Evolutionary conservation across 1,140 invertebrate species (phyloP).

Genomic region (Orchestia grillus): DNA sequence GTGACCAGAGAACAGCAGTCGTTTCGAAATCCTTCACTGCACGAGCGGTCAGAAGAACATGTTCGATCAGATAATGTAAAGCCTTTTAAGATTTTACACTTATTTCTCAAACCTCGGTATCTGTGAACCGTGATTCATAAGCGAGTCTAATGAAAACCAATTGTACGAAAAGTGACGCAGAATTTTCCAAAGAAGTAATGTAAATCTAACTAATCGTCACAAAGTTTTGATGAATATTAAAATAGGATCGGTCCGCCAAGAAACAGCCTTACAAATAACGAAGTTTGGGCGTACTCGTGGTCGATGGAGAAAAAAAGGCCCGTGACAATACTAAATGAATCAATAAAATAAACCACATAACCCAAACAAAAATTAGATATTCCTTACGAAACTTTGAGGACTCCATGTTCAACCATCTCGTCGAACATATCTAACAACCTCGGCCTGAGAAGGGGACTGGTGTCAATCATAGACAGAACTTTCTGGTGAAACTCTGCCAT

Average conservation of each 20-base stretch:
- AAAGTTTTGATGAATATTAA: too few relatives aligned
- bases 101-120: too few relatives aligned
- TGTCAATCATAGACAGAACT: not conserved
- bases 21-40: too few relatives aligned
- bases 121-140: too few relatives aligned
- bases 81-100: too few relatives aligned
- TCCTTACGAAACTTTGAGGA: not conserved
- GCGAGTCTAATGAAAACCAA: too few relatives aligned
- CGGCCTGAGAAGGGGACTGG: not conserved
- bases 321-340: not conserved
- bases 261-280: not conserved
- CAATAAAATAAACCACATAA: not conserved
- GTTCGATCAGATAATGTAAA: too few relatives aligned
- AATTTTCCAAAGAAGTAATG: too few relatives aligned
- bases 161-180: too few relatives aligned
- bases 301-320: not conserved
- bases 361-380: not conserved
- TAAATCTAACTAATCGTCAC: not conserved
- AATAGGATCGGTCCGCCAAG: too few relatives aligned
- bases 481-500: not conserved
- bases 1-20: not conserved
- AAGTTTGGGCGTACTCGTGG: not conserved
- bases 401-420: conserved; percentile 46
- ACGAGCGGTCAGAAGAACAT: too few relatives aligned
- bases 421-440: conserved; percentile 9